Evolutionary conservation across 35 echinoderm and acorn worm genomes (phyloP).

Genomic region (Acanthaster planci): DNA sequence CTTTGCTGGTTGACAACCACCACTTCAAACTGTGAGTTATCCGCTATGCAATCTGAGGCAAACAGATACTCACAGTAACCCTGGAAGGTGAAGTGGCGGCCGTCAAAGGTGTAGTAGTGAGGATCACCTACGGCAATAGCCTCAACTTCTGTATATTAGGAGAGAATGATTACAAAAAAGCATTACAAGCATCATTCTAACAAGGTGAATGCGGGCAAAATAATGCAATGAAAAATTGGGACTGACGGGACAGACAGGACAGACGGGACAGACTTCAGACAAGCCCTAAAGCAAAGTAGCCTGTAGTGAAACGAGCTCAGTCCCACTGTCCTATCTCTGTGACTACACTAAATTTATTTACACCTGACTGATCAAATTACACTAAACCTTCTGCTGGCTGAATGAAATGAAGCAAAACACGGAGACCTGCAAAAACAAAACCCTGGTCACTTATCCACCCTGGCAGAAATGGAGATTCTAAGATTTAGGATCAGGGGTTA

Average conservation of each 20-base stretch:
- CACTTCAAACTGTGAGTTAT: conserved; percentile 43
- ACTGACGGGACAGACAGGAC: neutral
- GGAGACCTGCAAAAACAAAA: neutral
- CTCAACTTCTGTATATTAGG: conserved; percentile 11
- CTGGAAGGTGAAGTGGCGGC: conserved; percentile 24
- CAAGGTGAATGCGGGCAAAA: no score
- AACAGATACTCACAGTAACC: conserved; percentile 53
- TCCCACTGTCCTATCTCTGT: neutral
- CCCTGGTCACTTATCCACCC: neutral
- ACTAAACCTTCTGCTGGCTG: neutral
- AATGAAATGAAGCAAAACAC: neutral
- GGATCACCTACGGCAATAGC: conserved; percentile 40
- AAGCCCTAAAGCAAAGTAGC: neutral
- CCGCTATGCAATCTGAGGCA: conserved; percentile 40
- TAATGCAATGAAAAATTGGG: neutral
- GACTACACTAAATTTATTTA: neutral
- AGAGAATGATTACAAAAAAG: neutral
- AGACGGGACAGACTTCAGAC: conserved; percentile 4
- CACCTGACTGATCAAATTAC: neutral
- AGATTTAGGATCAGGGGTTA: conserved; percentile 9
- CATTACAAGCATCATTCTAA: conserved; percentile 3
- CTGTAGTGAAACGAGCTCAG: conserved; percentile 7
- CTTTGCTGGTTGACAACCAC: conserved; percentile 7
- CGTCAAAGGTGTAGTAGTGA: conserved; percentile 52
- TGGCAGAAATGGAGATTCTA: conserved; percentile 1